Percentiles rank a stretch among this genome's conserved stretches.
Evolutionary conservation across 2,797 vertebrate species (phyloP).

Genomic region (Carcharodon carcharias): DNA sequence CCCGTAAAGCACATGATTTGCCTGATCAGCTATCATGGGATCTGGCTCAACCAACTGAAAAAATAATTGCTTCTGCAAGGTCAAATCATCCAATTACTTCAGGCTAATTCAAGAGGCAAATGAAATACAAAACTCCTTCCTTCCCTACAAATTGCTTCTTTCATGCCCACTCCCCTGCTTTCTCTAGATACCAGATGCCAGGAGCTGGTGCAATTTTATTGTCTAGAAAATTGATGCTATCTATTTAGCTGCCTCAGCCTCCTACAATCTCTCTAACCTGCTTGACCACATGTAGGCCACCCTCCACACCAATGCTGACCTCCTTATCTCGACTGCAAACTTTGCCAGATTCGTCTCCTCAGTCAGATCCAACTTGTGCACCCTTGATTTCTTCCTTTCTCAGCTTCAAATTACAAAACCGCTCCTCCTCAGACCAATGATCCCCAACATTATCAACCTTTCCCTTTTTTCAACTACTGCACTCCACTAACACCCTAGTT

Average conservation of each 20-base stretch:
- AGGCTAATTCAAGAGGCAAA: background rate
- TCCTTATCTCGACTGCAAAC: background rate
- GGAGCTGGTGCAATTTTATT: background rate
- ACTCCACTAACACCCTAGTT: background rate
- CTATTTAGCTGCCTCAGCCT: background rate
- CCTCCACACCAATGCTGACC: background rate
- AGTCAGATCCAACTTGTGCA: background rate
- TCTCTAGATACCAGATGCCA: background rate
- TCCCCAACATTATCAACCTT: background rate
- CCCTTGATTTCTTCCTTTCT: background rate
- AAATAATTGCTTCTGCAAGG: background rate
- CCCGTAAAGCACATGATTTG: background rate
- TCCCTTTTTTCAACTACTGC: background rate
- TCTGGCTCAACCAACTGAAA: background rate
- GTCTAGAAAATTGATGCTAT: background rate
- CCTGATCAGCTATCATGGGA: background rate
- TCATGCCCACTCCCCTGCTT: background rate
- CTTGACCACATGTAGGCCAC: no score
- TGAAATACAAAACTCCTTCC: background rate
- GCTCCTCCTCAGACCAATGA: background rate
- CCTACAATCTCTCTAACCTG: no score
- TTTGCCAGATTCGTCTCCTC: background rate
- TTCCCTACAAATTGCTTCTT: background rate
- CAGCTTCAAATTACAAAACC: background rate
- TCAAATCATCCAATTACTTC: background rate